Evolutionary conservation across 2,113 vertebrate species (phyloP).

Genomic region (Rhombomys opimus): DNA sequence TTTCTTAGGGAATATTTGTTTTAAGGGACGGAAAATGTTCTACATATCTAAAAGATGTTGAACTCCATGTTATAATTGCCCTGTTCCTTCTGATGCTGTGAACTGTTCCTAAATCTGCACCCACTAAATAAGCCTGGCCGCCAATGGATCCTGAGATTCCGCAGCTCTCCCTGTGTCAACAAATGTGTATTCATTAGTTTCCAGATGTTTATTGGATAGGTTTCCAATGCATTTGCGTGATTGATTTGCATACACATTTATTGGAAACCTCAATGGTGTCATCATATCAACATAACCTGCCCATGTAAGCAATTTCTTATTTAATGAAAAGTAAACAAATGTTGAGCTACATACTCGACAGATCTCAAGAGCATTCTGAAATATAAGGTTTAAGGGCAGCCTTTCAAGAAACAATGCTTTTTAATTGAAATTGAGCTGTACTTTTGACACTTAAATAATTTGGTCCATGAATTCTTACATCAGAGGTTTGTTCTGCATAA

Average conservation of each 20-base stretch:
- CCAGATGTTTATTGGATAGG: constrained; percentile 83
- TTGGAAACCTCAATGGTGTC: constrained; percentile 59
- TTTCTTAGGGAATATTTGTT: constrained; percentile 91
- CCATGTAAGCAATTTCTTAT: constrained; percentile 59
- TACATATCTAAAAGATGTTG: constrained; percentile 89
- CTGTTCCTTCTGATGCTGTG: constrained; percentile 84
- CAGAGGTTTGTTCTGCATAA: constrained; percentile 60
- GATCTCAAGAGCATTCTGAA: constrained; percentile 60
- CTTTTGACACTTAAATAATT: constrained; percentile 11
- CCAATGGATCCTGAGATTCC: constrained; percentile 80
- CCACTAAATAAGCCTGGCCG: constrained; percentile 79
- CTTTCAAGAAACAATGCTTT: constrained; percentile 66
- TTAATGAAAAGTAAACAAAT: constrained; percentile 74
- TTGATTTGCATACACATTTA: constrained; percentile 77
- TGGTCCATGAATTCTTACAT: constrained; percentile 38
- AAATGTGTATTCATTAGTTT: constrained; percentile 75
- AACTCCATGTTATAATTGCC: constrained; percentile 88
- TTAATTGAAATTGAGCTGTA: constrained; percentile 73
- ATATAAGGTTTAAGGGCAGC: constrained; percentile 56
- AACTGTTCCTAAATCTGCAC: constrained; percentile 81
- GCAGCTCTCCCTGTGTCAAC: constrained; percentile 77
- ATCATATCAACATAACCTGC: constrained; percentile 75
- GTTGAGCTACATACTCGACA: background rate
- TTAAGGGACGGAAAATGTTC: constrained; percentile 89
- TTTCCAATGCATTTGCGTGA: constrained; percentile 72